A percentile compares a stretch with the other conserved stretches of the same genome.
Evolutionary conservation across 1,140 invertebrate genomes (phyloP).

Genomic region (Temnothorax curvispinosus): DNA sequence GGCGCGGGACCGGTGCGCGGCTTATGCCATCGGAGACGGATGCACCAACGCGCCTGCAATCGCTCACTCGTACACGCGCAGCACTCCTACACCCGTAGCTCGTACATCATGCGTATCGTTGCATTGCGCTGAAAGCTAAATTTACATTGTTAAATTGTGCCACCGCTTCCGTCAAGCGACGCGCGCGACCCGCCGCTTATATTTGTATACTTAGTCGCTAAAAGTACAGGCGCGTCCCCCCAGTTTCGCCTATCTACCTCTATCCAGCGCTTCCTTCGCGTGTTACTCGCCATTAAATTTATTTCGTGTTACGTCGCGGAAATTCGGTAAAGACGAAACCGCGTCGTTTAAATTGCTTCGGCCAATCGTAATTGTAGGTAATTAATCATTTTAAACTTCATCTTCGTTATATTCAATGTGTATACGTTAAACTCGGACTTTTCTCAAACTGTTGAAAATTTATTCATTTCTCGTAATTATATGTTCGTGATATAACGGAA

Average conservation of each 20-base stretch:
- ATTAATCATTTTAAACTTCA: background rate
- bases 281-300: constrained; percentile 13
- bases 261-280: background rate
- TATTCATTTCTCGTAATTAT: constrained; percentile 46
- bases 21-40: constrained; percentile 51
- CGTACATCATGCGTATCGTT: constrained; percentile 64
- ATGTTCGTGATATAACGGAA: constrained; percentile 47
- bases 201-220: constrained; percentile 40
- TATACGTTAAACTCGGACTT: background rate
- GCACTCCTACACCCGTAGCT: constrained; percentile 54
- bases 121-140: constrained; percentile 64
- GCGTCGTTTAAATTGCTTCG: constrained; percentile 25
- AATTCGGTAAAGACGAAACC: background rate
- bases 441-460: constrained; percentile 25
- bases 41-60: constrained; percentile 34
- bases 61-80: constrained; percentile 53
- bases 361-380: background rate
- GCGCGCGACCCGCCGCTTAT: constrained; percentile 9
- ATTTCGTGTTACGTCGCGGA: background rate
- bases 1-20: constrained; percentile 34
- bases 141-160: constrained; percentile 67
- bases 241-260: background rate
- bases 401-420: background rate
- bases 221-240: constrained; percentile 4
- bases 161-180: constrained; percentile 37